Conservation (phyloP, 1,140 invertebrate genomes). For the Atta cephalotes region DNA sequence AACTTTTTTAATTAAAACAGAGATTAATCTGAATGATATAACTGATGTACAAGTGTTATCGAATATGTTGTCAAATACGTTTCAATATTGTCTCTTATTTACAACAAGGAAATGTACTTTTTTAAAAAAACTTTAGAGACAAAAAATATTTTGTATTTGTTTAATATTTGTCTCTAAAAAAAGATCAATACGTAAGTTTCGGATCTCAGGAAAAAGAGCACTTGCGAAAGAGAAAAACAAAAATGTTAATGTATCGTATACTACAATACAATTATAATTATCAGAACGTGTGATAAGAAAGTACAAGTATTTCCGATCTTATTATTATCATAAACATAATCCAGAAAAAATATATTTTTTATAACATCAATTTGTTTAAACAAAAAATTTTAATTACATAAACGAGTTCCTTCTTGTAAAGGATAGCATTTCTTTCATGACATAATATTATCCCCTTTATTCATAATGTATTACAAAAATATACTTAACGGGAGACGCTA, state of each 20-base stretch:
- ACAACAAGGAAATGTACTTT: not conserved
- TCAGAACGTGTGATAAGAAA: constrained; percentile 9
- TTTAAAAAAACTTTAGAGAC: not conserved
- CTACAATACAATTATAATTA: not conserved
- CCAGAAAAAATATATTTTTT: not conserved
- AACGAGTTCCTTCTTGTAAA: too few relatives aligned
- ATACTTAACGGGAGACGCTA: too few relatives aligned
- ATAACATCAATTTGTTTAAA: too few relatives aligned
- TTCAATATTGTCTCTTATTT: not conserved
- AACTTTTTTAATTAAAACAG: not conserved
- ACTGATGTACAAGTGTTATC: not conserved
- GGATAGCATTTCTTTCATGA: too few relatives aligned
- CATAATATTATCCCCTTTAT: too few relatives aligned
- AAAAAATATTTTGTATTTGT: not conserved
- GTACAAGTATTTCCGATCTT: not conserved
- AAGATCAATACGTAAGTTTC: not conserved
- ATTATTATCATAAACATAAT: not conserved
- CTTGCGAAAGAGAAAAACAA: not conserved
- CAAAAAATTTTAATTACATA: too few relatives aligned
- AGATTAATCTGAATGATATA: constrained; percentile 32
- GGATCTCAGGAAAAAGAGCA: not conserved
- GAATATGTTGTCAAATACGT: not conserved
- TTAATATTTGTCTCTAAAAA: not conserved
- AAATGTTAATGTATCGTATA: not conserved
- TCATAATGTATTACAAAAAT: too few relatives aligned